Evolutionary conservation across 64 coral and sea anemone genomes (phyloP), one percentile per base, ranked within the genome.

Genomic region (Montipora sp.): DNA sequence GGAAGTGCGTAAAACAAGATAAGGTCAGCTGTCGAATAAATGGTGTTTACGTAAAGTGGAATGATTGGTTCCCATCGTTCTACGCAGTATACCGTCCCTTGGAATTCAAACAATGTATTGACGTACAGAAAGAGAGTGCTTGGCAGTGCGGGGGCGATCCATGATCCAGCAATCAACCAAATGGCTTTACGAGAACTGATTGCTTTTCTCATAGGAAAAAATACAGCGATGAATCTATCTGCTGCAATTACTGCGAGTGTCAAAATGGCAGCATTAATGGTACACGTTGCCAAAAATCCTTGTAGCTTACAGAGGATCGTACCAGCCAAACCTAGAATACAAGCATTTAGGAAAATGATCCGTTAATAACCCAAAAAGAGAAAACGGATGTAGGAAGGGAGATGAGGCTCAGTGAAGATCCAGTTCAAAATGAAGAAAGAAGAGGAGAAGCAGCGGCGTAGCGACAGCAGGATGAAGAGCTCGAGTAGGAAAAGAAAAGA

Each of bases 141-240:
- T 77, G 84, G 60, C 22, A 47, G 21, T 9, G 71, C 59, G 4
- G 91, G 75, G 18, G 72, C 75, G 2, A 93, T 24, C 82, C 82
- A 93, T 70, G 76, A 47, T 0, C 65, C 63, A 4, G 22, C 58
- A 22, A 93, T 93, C 5, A 93, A 45, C 9, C 75, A 10, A 16
- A 87, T 80, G 19, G 91, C 84, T 65, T 69, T 87, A 8, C 46
- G 83, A 53, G 91, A 60, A 87, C 77, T 70, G 4, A 93, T 80
- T 47, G 75, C 19, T 60, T 73, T 87, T 79, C 77, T 87, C 58
- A 93, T n/a, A 1, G 91, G 91, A 80, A 93, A 93, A 80, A 87
- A 79, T 83, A 93, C 72, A 15, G 91, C 91, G 47, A 93, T 78
- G 58, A 83, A 93, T 51, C 91, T 57, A 70, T 93, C 84, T 27